Evolutionary conservation across 2,113 vertebrate species (phyloP).

Genomic region (Eretmochelys imbricata): DNA sequence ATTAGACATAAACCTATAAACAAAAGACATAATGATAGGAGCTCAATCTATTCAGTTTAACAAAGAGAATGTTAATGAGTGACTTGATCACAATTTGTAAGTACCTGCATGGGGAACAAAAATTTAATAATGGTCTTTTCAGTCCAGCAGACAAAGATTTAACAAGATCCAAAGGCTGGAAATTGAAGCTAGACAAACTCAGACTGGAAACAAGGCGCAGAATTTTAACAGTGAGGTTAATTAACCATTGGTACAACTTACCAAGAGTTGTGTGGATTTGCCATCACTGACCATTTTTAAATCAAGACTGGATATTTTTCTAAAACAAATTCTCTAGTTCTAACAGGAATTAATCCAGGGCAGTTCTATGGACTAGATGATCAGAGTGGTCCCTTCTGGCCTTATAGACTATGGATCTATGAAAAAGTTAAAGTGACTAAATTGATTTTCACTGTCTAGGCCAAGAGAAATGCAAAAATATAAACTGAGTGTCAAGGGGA

Average conservation of each 20-base stretch:
- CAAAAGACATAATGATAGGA: not conserved
- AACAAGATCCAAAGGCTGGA: not conserved
- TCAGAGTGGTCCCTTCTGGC: too few species aligned
- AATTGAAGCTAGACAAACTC: not conserved
- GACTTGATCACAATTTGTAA: not conserved
- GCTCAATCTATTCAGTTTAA: not conserved
- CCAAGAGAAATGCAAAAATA: not conserved
- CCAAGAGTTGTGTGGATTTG: not conserved
- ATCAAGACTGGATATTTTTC: too few species aligned
- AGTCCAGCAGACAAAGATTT: not conserved
- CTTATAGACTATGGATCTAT: too few species aligned
- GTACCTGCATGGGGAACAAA: not conserved
- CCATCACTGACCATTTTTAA: not conserved
- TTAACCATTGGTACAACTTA: not conserved
- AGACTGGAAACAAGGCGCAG: not conserved
- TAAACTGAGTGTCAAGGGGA: not conserved
- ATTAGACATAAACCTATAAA: not conserved
- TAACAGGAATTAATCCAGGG: too few species aligned
- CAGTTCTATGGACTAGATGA: too few species aligned
- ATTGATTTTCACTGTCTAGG: not conserved
- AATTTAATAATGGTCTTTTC: not conserved
- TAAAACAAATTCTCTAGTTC: too few species aligned
- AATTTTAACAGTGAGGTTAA: not conserved
- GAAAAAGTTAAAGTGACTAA: not conserved
- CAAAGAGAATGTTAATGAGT: not conserved